Evolutionary conservation across 2,888 invertebrate species (phyloP).

Genomic region (Nasonovia ribisnigri): DNA sequence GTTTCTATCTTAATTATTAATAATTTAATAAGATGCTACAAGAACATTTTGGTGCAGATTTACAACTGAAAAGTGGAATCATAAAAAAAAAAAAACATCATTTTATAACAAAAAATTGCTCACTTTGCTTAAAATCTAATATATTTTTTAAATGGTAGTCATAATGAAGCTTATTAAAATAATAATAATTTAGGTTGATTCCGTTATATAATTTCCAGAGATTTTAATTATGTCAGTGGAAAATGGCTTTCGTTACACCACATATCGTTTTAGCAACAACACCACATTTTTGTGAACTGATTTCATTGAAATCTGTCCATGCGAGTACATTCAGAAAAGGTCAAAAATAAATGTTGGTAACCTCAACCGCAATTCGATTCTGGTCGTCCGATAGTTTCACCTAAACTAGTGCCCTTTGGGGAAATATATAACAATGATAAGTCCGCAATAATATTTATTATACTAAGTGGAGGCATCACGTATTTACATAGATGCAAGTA

Average conservation of each 20-base stretch:
- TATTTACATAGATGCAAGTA: neutral
- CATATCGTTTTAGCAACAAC: neutral
- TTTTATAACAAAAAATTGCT: neutral
- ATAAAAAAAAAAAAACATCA: neutral
- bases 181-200: neutral
- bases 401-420: neutral
- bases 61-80: neutral
- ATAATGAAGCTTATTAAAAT: neutral
- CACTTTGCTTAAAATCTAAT: neutral
- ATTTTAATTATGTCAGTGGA: neutral
- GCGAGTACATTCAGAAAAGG: neutral
- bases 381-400: neutral
- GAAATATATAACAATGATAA: neutral
- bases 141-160: neutral
- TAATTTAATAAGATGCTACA: neutral
- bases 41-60: neutral
- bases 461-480: neutral
- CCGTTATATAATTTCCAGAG: neutral
- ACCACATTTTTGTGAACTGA: neutral
- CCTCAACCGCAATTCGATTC: neutral
- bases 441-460: neutral
- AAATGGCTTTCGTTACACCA: neutral
- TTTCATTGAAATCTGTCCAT: neutral
- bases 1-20: neutral
- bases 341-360: neutral